Conservation (phyloP, 2,797 vertebrate species). For the Pseudomugil tenellus region DNA sequence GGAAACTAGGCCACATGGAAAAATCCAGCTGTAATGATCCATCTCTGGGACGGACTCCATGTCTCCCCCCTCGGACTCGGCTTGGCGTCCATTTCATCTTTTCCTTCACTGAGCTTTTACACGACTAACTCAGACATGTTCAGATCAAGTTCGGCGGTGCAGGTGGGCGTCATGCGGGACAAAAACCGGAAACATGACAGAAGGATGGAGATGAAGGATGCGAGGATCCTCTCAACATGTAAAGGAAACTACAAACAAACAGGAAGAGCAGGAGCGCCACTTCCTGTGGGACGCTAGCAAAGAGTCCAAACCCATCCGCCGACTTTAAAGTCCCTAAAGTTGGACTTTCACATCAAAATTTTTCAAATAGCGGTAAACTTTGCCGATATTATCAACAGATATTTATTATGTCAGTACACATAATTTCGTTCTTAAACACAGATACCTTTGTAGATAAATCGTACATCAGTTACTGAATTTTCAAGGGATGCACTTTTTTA, state of each 20-base stretch:
- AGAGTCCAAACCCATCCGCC: slow-evolving; percentile 40
- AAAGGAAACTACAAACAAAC: slow-evolving; percentile 1
- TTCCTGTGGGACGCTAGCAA: too few species aligned
- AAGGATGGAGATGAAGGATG: neutral
- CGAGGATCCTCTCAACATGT: too few species aligned
- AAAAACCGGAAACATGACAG: slow-evolving; percentile 10
- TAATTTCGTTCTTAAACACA: too few species aligned
- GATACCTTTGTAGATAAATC: too few species aligned
- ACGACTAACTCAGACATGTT: neutral
- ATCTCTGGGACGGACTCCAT: slow-evolving; percentile 24
- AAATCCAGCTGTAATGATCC: slow-evolving; percentile 70
- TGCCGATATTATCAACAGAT: too few species aligned
- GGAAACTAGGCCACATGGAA: slow-evolving; percentile 78
- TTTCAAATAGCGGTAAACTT: too few species aligned
- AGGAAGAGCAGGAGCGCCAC: slow-evolving; percentile 49
- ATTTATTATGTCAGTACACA: too few species aligned
- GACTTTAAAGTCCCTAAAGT: neutral
- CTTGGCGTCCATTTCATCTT: too few species aligned
- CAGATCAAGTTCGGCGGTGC: neutral
- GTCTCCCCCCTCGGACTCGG: too few species aligned
- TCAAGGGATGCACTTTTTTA: too few species aligned
- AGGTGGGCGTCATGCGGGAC: neutral
- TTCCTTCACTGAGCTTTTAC: neutral
- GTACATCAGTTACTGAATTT: too few species aligned
- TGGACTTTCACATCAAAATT: neutral